These are phyloP conservation scores for Rhogogaster chlorosoma DNA, from an alignment of 2,888 invertebrate species.

Conservation along the genomic window DNA sequence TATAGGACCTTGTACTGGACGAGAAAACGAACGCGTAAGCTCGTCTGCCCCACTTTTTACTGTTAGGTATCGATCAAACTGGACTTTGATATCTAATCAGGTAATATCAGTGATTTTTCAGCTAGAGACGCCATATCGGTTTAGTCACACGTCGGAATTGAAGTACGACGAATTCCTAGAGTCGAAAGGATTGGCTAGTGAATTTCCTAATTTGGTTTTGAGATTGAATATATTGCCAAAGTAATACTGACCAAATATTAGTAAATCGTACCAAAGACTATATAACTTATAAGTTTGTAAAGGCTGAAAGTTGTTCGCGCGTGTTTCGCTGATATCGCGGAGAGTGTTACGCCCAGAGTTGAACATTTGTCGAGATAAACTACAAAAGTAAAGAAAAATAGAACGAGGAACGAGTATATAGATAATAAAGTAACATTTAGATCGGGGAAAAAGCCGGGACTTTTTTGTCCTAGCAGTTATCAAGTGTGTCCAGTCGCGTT, in stretches of 20 bases:
- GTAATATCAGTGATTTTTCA: slow-evolving; percentile 36
- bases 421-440: background rate
- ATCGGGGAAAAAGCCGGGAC: slow-evolving; percentile 1
- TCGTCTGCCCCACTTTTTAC: background rate
- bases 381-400: background rate
- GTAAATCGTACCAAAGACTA: slow-evolving; percentile 10
- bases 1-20: slow-evolving; percentile 9
- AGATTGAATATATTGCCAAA: slow-evolving; percentile 28
- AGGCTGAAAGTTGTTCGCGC: background rate
- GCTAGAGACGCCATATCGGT: slow-evolving; percentile 19
- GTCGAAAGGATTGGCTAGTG: background rate
- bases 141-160: background rate
- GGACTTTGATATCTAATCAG: slow-evolving; percentile 41
- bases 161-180: slow-evolving; percentile 43
- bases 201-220: background rate
- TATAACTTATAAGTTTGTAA: background rate
- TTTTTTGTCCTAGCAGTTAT: slow-evolving; percentile 38
- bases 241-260: slow-evolving; percentile 33
- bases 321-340: background rate
- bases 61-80: slow-evolving; percentile 40
- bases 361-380: background rate
- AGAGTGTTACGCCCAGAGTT: background rate
- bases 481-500: slow-evolving; percentile 56
- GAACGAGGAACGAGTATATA: background rate
- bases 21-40: background rate